A percentile compares a stretch with the other conserved stretches of the same genome.
These are phyloP conservation scores for Gymnothorax javanicus DNA, from an alignment of 2,797 vertebrate genomes.

Conservation along the genomic window DNA sequence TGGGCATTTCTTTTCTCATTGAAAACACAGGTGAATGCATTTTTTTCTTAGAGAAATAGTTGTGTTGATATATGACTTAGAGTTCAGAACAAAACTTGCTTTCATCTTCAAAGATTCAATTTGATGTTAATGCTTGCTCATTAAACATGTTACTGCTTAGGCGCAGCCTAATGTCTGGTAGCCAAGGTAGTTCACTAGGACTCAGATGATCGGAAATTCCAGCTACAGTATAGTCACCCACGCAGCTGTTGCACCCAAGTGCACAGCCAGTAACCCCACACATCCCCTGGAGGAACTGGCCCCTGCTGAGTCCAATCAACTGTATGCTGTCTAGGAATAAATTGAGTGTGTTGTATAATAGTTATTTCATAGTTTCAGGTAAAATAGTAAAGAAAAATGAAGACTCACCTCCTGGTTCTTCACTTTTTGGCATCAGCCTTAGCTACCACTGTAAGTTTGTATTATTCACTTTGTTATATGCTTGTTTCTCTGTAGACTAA, in stretches of 20 bases:
- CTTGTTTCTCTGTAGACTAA: not conserved
- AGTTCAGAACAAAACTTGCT: not conserved
- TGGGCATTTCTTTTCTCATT: not conserved
- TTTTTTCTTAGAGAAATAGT: not conserved
- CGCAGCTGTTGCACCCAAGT: too few species aligned
- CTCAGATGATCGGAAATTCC: too few species aligned
- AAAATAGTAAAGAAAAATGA: conserved; percentile 55
- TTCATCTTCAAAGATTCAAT: not conserved
- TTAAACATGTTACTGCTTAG: not conserved
- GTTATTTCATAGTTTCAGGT: conserved; percentile 53
- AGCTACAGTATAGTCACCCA: too few species aligned
- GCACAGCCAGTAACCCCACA: too few species aligned
- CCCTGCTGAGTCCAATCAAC: too few species aligned
- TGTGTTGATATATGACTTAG: not conserved
- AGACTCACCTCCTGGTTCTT: conserved; percentile 57
- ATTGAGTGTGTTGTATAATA: not conserved
- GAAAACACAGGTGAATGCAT: not conserved
- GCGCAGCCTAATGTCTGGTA: too few species aligned
- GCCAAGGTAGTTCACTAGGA: too few species aligned
- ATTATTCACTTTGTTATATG: not conserved
- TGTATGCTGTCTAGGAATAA: too few species aligned
- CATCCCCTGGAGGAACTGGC: too few species aligned
- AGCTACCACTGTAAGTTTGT: conserved; percentile 66
- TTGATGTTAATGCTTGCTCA: not conserved
- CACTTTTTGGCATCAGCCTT: conserved; percentile 65